These are phyloP conservation scores for Gymnothorax reevesii DNA, from an alignment of 2,797 vertebrate genomes.

Conservation along the genomic window DNA sequence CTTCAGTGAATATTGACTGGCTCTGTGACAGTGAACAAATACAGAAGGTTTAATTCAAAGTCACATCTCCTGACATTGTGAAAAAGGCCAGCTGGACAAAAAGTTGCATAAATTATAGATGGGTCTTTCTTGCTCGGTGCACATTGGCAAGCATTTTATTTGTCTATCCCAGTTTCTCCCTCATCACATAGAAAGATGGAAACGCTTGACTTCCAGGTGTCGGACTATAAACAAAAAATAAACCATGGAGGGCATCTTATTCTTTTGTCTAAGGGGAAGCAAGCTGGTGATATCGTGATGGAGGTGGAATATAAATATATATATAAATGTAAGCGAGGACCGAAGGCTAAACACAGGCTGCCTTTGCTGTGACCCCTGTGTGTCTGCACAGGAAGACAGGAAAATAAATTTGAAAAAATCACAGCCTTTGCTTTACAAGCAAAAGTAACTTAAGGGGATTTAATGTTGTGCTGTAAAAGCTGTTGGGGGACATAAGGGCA, in stretches of 20 bases:
- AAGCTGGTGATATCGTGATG: conserved; percentile 18
- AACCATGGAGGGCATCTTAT: neutral
- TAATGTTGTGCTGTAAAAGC: conserved; percentile 23
- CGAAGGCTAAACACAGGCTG: neutral
- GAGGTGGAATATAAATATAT: neutral
- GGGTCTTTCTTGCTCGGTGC: neutral
- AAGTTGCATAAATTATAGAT: conserved; percentile 14
- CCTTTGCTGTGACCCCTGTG: neutral
- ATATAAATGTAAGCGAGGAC: neutral
- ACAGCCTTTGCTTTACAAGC: conserved; percentile 25
- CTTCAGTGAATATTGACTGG: conserved; percentile 40
- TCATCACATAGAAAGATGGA: neutral
- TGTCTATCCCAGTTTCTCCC: conserved; percentile 2
- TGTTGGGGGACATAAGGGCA: conserved; percentile 1
- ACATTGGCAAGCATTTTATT: neutral
- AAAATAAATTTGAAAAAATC: neutral
- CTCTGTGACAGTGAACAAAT: neutral
- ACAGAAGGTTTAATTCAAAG: neutral
- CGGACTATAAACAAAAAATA: neutral
- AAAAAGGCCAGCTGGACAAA: neutral
- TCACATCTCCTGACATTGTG: neutral
- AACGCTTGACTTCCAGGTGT: neutral
- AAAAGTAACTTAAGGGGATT: conserved; percentile 34
- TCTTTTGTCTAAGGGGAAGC: conserved; percentile 15
- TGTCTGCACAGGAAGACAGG: conserved; percentile 6